A percentile compares a stretch with the other conserved stretches of the same genome.
phyloP scores from a whole-genome alignment of 2,113 vertebrate species.

The Sinocyclocheilus maitianheensis region DNA sequence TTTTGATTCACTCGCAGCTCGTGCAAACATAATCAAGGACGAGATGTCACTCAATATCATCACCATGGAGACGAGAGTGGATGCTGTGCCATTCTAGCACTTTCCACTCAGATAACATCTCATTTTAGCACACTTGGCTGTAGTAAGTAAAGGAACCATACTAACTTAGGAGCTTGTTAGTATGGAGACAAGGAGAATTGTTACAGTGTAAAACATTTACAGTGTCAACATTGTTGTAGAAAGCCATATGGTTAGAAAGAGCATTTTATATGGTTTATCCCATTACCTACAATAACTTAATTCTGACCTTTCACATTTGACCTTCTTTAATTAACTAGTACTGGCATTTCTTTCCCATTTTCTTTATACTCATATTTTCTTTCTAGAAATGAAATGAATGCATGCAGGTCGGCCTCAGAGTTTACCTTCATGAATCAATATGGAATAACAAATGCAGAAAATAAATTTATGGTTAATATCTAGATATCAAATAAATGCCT shows the following conservation, averaged over 20 bases:
- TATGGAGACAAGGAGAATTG: too few relatives aligned
- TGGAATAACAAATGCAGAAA: not conserved
- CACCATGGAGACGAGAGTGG: constrained; percentile 14
- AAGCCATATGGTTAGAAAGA: too few relatives aligned
- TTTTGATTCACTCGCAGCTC: constrained; percentile 16
- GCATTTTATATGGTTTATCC: too few relatives aligned
- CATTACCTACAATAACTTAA: not conserved
- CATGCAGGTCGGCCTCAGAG: not conserved
- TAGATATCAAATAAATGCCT: not conserved
- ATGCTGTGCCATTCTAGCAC: not conserved
- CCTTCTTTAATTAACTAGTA: not conserved
- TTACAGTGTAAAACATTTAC: too few relatives aligned
- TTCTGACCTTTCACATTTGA: not conserved
- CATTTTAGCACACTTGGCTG: not conserved
- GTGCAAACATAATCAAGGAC: constrained; percentile 35
- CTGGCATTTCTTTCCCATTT: not conserved
- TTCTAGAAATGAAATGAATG: not conserved
- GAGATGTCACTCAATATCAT: constrained; percentile 28
- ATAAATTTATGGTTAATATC: not conserved
- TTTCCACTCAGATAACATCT: not conserved
- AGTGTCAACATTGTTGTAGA: too few relatives aligned
- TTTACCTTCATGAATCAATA: not conserved
- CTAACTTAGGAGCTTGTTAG: too few relatives aligned
- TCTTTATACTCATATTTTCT: not conserved
- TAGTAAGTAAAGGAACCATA: too few relatives aligned